Conservation (phyloP, 2,113 vertebrate species). For the Neotragus pygmaeus region DNA sequence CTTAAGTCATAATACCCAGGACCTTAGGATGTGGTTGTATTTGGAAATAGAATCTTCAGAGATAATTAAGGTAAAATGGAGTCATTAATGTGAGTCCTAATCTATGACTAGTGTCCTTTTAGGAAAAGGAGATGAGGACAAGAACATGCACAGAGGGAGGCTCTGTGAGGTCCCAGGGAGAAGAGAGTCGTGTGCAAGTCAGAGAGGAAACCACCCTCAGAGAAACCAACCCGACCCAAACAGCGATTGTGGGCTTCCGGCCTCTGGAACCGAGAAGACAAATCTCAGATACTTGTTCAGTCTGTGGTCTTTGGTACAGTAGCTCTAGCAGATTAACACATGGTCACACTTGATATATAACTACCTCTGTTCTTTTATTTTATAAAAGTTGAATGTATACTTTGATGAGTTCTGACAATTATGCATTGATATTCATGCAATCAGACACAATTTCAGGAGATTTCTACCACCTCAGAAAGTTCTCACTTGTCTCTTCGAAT, state of each 20-base stretch:
- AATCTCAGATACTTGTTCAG: accelerated
- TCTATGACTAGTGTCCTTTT: neutral
- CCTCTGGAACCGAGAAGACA: too few species aligned
- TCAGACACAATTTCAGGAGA: neutral
- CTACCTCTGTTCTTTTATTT: neutral
- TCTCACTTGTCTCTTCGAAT: too few species aligned
- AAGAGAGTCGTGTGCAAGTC: accelerated
- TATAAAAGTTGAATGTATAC: neutral
- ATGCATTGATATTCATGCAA: neutral
- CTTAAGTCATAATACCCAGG: neutral
- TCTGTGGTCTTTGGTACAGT: too few species aligned
- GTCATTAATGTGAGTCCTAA: too few species aligned
- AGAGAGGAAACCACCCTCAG: too few species aligned
- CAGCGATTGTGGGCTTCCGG: accelerated
- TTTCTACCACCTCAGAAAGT: neutral
- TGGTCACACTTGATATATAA: too few species aligned
- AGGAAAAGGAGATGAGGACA: neutral
- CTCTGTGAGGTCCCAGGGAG: accelerated
- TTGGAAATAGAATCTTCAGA: neutral
- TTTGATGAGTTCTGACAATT: neutral
- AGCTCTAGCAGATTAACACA: neutral
- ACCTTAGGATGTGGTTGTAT: too few species aligned
- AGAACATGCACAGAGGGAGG: neutral
- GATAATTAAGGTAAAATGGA: neutral
- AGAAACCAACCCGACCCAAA: accelerated